Base-by-base conservation (phyloP, 2,797 vertebrate species). In the Pteropus rufus region DNA sequence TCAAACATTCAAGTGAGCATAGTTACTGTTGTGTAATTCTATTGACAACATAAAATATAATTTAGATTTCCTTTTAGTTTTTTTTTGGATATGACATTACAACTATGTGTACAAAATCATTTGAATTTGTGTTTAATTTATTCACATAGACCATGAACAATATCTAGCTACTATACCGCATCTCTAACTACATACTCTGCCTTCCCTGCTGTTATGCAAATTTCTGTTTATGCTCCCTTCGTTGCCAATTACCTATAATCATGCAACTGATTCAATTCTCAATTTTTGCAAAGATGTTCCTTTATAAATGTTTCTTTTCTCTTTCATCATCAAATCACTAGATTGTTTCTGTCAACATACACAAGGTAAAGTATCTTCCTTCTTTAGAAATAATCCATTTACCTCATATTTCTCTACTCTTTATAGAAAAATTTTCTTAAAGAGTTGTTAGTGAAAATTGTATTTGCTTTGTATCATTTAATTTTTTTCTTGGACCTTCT, bases 1-100 rank as follows among this genome's bases (percentile, higher is more conserved):
- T 93, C 44, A 91, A 5, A 76, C 8, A 12, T 72, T 23, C 14
- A 83, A 88, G 23, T 23, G 73, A 77, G 11, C 2, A 79, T 34
- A 85, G 39, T 1, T 36, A 10, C 11, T 91, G 2, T 54, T 69
- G 36, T 46, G 18, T 41, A 88, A 64, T 56, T 87, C 10, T 16
- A 62, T 31, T 92, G 5, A 79, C 56, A 65, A 12, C 31, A 65
- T 88, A 49, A 79, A 83, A 89, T 26, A 83, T 39, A 91, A 58
- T 52, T 89, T 44, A 65, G 10, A 73, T 73, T 84, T 49, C 5
- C 26, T 69, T 69, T 79, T 52, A 83, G 1, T 1, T 54, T 41
- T 65, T 65, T 3, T 3, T 18, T 7, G 49, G 14, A 64, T 58
- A 56, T 72, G 18, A 41, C 34, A 73, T 72, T 41, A 79, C 1